Base-by-base conservation (phyloP, 2,113 vertebrate species). In the Sorex fumeus region DNA sequence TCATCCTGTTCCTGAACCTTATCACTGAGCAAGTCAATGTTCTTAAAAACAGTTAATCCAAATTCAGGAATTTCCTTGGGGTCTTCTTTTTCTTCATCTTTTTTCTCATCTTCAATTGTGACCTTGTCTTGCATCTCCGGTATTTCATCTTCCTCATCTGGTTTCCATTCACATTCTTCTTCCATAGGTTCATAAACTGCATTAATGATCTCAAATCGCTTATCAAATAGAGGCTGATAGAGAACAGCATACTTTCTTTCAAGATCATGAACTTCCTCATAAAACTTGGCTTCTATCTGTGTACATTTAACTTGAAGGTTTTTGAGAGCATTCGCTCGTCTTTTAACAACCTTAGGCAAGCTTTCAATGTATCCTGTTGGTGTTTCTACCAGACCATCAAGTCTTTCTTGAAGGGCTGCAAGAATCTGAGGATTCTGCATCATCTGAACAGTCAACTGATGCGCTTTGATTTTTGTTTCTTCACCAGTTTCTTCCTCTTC, bases 391-490 rank as follows among this genome's bases (percentile, higher is more conserved):
- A 99, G 98, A 80, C 99, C 99, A 88, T 99, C 99, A 96, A 99
- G 98, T 97, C 99, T 98, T 97, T 99, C 99, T 98, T 99, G 99
- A 97, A 99, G 98, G 0, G 99, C 99, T 72, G 99, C 99, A 97
- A 99, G 98, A 98, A 99, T 99, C 98, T 99, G 99, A 98, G 99
- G 99, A 96, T 99, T 99, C 97, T 99, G 99, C 99, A 99, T 99
- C 99, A 99, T 99, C 98, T 99, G 99, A 95, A 99, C 99, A 34
- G 99, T 99, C 96, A 99, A 97, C 98, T 99, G 99, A 77, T 98
- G 98, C 96, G 99, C 99, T 99, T 99, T 99, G 97, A 98, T 99
- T 97, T 99, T 99, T 87, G 98, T 98, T 96, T 99, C 99, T 97
- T 99, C 99, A 94, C 98, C 99, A 72, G 98, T 98, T 98, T 99